Conservation (phyloP, 2,888 invertebrate species). For the Trissonchulus latispiculum region DNA sequence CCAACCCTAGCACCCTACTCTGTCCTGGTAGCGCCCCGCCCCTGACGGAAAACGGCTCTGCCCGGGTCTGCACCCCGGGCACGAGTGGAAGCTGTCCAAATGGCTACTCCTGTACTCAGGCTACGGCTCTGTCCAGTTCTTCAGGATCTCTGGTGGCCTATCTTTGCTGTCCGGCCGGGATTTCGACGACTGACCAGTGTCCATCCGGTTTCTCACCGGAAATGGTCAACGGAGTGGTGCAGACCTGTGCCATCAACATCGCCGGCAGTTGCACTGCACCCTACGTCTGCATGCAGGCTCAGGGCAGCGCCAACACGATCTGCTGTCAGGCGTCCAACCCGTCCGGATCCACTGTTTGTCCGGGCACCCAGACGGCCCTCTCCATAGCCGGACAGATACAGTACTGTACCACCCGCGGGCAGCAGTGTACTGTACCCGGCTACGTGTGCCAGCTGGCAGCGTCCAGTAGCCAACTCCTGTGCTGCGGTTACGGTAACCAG, state of each 20-base stretch:
- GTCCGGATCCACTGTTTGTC: background rate
- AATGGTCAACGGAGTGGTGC: background rate
- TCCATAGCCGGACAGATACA: background rate
- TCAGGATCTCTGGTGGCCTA: background rate
- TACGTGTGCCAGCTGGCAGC: conserved; percentile 8
- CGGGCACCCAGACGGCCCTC: background rate
- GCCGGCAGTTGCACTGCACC: conserved; percentile 6
- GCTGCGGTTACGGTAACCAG: background rate
- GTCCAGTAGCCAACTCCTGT: background rate
- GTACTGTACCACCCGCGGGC: conserved; percentile 8
- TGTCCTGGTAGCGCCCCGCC: background rate
- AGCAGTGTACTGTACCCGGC: conserved; percentile 7
- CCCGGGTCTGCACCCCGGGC: background rate
- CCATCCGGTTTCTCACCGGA: background rate
- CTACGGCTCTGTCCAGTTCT: background rate
- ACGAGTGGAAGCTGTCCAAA: background rate
- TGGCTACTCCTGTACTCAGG: background rate
- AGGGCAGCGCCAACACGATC: background rate
- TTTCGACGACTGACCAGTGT: background rate
- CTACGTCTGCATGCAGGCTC: background rate
- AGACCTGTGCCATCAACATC: conserved; percentile 6
- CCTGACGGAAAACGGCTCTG: background rate
- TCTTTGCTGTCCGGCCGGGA: background rate
- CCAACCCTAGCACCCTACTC: background rate
- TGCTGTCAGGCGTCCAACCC: background rate